phyloP scores from a whole-genome alignment of 2,797 vertebrate species.

The Takifugu ocellatus region DNA sequence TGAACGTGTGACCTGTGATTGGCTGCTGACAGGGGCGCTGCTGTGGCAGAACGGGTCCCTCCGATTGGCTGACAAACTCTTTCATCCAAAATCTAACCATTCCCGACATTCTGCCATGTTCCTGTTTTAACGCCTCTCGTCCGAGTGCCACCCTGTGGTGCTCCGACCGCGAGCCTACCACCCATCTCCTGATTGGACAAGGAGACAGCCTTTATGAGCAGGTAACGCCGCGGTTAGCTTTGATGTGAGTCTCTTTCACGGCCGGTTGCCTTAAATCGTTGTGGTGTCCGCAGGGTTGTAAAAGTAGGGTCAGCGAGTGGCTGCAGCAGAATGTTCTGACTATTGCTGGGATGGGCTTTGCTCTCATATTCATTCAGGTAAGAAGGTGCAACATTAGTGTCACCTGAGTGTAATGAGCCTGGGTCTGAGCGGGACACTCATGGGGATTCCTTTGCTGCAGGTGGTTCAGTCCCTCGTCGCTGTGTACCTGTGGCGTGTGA shows the following conservation, averaged over 20 bases:
- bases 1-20: neutral
- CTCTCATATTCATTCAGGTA: constrained; percentile 62
- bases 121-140: constrained; percentile 37
- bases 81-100: constrained; percentile 29
- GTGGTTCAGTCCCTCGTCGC: constrained; percentile 40
- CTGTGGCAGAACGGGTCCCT: constrained; percentile 44
- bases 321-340: constrained; percentile 50
- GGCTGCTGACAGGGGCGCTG: constrained; percentile 45
- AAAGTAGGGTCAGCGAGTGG: constrained; percentile 42
- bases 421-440: neutral
- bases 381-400: too few species aligned
- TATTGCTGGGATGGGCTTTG: constrained; percentile 46
- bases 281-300: constrained; percentile 49
- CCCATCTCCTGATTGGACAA: neutral
- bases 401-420: too few species aligned
- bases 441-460: constrained; percentile 23
- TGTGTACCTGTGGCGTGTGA: constrained; percentile 17
- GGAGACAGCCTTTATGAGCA: constrained; percentile 21
- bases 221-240: constrained; percentile 23
- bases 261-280: neutral
- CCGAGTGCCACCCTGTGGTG: constrained; percentile 28
- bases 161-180: neutral
- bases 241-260: neutral
- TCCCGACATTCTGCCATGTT: constrained; percentile 37
- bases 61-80: constrained; percentile 62